Conservation (phyloP, 2,888 invertebrate species). For the Mythimna ferrago region DNA sequence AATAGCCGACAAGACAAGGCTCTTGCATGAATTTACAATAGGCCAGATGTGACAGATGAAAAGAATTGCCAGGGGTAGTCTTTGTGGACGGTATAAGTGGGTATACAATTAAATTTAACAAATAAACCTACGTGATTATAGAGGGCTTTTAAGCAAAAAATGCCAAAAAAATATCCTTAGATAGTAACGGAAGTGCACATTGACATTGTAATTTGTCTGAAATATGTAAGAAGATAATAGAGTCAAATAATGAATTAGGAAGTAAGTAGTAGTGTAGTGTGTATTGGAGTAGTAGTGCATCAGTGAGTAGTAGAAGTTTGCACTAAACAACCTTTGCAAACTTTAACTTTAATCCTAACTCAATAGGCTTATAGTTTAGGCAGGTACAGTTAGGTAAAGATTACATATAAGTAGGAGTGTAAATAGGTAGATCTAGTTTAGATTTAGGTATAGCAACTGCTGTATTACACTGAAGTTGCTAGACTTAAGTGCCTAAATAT, state of each 20-base stretch:
- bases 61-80: slow-evolving; percentile 76
- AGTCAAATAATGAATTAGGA: too few relatives aligned
- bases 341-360: too few relatives aligned
- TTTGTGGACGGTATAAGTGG: slow-evolving; percentile 54
- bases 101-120: slow-evolving; percentile 57
- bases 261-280: too few relatives aligned
- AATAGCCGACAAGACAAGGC: slow-evolving; percentile 68
- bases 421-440: too few relatives aligned
- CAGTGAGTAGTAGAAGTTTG: too few relatives aligned
- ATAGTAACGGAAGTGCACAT: slow-evolving; percentile 6
- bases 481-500: too few relatives aligned
- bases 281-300: too few relatives aligned
- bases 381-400: too few relatives aligned
- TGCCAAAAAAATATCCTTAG: slow-evolving; percentile 9
- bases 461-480: neutral
- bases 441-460: neutral
- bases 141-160: slow-evolving; percentile 27
- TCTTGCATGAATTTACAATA: slow-evolving; percentile 67
- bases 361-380: too few relatives aligned
- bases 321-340: too few relatives aligned
- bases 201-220: neutral
- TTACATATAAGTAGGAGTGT: too few relatives aligned
- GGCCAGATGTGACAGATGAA: slow-evolving; percentile 75
- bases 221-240: neutral
- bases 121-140: slow-evolving; percentile 35